Base-by-base conservation (phyloP, 2,113 vertebrate species). In the Peucedramus taeniatus region DNA sequence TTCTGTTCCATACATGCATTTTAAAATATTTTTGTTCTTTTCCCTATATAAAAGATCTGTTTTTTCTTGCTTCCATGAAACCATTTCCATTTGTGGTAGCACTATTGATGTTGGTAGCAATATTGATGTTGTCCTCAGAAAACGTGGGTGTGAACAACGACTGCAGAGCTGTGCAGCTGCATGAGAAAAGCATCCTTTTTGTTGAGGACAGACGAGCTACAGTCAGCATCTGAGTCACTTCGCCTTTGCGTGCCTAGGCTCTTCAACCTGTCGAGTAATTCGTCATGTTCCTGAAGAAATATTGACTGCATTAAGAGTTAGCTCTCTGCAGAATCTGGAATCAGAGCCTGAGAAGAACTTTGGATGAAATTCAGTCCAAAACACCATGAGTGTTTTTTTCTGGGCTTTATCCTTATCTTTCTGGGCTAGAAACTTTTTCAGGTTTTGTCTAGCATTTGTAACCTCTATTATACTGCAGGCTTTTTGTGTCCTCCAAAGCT, bases 91-190 rank as follows among this genome's bases (percentile, higher is more conserved):
- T 59, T 66, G 23, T 35, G 11, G 26, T n/a, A 63, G 23, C 12
- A 90, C 60, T 37, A 71, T 18, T 74, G 39, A 51, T 26, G 50
- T 21, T 60, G 65, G 26, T n/a, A 63, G 23, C 12, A 90, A 56
- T 37, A 71, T 18, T 74, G 39, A 51, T 26, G 50, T 21, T 60
- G 65, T 59, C 56, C 33, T 92, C 64, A 70, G 59, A 54, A 21
- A 74, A 26, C 9, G 22, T 0, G 3, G 9, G 9, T 61, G 23
- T 23, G 30, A 91, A 51, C 16, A 81, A 65, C 0, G 0, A 54
- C 42, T 74, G 14, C 57, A 77, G 69, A 71, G 44, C 47, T 51
- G 31, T 81, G 23, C 47, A 79, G 31, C n/a, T 82, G 31, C 24
- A 6, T 19, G 22, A 54, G 30, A 66, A 93, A 89, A 87, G 28